Evolutionary conservation across 2,888 invertebrate species (phyloP).

Genomic region (Gnatocerus cornutus): DNA sequence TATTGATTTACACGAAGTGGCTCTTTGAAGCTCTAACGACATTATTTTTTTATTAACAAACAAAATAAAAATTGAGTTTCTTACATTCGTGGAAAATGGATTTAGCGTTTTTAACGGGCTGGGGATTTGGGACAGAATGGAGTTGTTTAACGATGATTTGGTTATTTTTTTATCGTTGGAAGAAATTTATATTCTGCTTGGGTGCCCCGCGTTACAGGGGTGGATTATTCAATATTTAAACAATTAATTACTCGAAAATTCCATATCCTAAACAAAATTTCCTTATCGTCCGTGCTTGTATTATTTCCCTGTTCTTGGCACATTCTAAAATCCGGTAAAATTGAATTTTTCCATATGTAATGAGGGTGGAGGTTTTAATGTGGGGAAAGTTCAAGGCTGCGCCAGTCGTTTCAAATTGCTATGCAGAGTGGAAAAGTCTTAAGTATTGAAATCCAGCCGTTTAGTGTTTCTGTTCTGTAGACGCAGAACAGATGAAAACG

Average conservation of each 20-base stretch:
- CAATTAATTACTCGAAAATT: no score
- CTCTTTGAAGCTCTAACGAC: slow-evolving; percentile 9
- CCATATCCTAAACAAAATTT: no score
- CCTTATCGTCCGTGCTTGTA: no score
- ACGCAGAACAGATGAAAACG: slow-evolving; percentile 18
- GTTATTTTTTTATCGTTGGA: no score
- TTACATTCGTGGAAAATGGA: slow-evolving; percentile 2
- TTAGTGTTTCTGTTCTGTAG: slow-evolving; percentile 26
- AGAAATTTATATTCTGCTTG: no score
- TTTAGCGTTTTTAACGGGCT: neutral
- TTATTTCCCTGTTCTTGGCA: slow-evolving; percentile 8
- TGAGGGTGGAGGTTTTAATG: slow-evolving; percentile 4
- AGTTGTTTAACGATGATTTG: no score
- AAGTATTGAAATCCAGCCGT: slow-evolving; percentile 18
- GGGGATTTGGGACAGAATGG: neutral
- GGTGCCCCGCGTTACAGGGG: no score
- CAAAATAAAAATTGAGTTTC: slow-evolving; percentile 1
- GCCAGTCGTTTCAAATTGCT: slow-evolving; percentile 33
- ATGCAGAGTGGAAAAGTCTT: slow-evolving; percentile 30
- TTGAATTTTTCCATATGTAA: slow-evolving; percentile 25
- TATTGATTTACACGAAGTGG: slow-evolving; percentile 11
- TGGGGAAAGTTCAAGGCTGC: slow-evolving; percentile 11
- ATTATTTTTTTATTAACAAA: slow-evolving; percentile 22
- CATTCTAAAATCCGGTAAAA: slow-evolving; percentile 3
- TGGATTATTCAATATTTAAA: no score